A percentile compares a stretch with the other conserved stretches of the same genome.
Conservation (phyloP, 1,140 invertebrate species). For the Leptinotarsa defecta region DNA sequence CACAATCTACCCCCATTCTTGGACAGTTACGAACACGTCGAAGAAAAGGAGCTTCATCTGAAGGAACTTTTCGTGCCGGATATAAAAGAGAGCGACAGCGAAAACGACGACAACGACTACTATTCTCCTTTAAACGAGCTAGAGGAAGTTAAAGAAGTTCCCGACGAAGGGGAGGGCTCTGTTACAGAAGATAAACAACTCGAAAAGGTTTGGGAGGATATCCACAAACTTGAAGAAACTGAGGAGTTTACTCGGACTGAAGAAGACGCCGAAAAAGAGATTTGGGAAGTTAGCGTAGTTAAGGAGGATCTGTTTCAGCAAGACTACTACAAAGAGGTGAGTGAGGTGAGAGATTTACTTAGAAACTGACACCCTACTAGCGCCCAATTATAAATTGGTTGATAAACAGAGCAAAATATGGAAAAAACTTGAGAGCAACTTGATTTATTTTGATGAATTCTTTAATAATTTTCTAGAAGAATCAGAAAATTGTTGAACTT, state of each 20-base stretch:
- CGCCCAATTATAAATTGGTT: too few relatives aligned
- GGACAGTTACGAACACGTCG: background rate
- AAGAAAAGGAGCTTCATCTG: constrained; percentile 1
- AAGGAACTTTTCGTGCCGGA: constrained; percentile 21
- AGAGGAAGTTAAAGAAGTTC: constrained; percentile 51
- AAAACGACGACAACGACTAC: constrained; percentile 22
- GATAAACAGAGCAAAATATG: too few relatives aligned
- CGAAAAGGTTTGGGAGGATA: background rate
- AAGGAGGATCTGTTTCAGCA: background rate
- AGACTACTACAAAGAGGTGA: background rate
- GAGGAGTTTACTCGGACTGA: too few relatives aligned
- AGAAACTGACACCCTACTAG: too few relatives aligned
- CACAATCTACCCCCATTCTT: background rate
- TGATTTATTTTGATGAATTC: too few relatives aligned
- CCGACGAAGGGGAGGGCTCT: constrained; percentile 43
- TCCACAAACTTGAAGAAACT: background rate
- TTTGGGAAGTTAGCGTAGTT: background rate
- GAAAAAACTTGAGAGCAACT: too few relatives aligned
- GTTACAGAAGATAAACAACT: constrained; percentile 3
- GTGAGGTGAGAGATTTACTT: too few relatives aligned
- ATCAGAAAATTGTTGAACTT: too few relatives aligned
- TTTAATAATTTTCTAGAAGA: too few relatives aligned
- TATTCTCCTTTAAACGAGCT: constrained; percentile 20
- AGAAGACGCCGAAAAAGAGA: too few relatives aligned
- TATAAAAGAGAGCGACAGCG: constrained; percentile 13